These are phyloP conservation scores for Ctenoplectra terminalis DNA, from an alignment of 1,140 invertebrate species.

Conservation along the genomic window DNA sequence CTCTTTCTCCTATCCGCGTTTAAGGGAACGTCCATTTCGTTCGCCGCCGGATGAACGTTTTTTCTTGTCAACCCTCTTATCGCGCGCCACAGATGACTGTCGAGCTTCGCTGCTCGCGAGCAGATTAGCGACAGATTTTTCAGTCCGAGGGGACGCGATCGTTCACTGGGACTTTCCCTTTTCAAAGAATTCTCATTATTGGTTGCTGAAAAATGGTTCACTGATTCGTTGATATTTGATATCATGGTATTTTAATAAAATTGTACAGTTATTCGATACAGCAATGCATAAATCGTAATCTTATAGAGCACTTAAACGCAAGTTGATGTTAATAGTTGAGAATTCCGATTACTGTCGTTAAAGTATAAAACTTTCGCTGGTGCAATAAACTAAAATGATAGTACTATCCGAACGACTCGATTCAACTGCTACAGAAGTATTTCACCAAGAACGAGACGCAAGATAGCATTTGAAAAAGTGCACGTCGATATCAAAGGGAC, in stretches of 20 bases:
- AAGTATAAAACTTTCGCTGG: too few relatives aligned
- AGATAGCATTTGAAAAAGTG: constrained; percentile 23
- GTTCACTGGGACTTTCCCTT: background rate
- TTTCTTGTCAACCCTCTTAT: constrained; percentile 47
- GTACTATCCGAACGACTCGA: background rate
- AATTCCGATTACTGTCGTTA: too few relatives aligned
- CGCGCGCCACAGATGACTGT: background rate
- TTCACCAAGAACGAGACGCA: background rate
- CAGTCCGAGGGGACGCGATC: background rate
- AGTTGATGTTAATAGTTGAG: too few relatives aligned
- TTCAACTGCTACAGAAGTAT: background rate
- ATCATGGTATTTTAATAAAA: too few relatives aligned
- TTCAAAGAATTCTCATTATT: background rate
- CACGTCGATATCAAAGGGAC: constrained; percentile 17
- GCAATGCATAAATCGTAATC: too few relatives aligned
- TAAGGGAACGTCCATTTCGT: constrained; percentile 25
- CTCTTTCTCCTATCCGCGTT: background rate
- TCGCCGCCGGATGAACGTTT: constrained; percentile 18
- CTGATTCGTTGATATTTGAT: too few relatives aligned
- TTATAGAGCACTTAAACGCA: too few relatives aligned
- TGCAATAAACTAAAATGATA: too few relatives aligned
- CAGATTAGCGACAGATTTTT: background rate
- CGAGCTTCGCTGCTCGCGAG: background rate
- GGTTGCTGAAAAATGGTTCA: background rate
- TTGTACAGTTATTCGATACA: too few relatives aligned